Base-by-base conservation (phyloP, 2,888 invertebrate genomes). In the Nymphalis c-album region DNA sequence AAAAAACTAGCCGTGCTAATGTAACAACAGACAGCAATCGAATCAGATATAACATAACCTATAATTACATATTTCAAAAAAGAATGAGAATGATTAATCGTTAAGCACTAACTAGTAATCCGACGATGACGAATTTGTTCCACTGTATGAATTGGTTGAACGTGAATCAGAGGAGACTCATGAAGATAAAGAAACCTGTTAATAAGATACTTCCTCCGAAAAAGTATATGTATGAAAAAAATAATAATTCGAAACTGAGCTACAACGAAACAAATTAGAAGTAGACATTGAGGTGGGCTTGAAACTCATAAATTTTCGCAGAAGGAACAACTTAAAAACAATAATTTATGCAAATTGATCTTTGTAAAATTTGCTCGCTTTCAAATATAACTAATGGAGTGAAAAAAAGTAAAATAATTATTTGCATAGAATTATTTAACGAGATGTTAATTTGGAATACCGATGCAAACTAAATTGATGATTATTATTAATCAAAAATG, bases 171-270 rank as follows among this genome's bases (percentile, higher is more conserved):
- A 77, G 75, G 72, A 79, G 74, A 78, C 76, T 83, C 80, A 68
- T 46, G 5, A 35, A 55, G 80, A 84, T 81, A 85, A 81, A 80
- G 75, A 78, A 81, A 84, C 81, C 80, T 85, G 86, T 86, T 87
- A 88, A 87, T 88, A 83, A 86, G 82, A 72, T 71, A 83, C 83
- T 86, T 88, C 88, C 87, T 85, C 75, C 67, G 76, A 77, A 84
- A 83, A 79, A 81, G 82, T 85, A 82, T 83, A 82, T 85, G n/a
- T n/a, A n/a, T n/a, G 63, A 55, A 79, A 81, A 80, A 78, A 80
- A 82, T 83, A 22, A 26, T 22, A 26, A 51, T 51, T 51, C 10
- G 55, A 55, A 17, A n/a, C n/a, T 7, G 16, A 31, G 45, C 26
- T 35, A 59, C 59, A 59, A 59, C 53, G 45, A 46, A 59, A 63